Base-by-base conservation (phyloP, 2,113 vertebrate genomes). In the Prochilodus magdalenae region DNA sequence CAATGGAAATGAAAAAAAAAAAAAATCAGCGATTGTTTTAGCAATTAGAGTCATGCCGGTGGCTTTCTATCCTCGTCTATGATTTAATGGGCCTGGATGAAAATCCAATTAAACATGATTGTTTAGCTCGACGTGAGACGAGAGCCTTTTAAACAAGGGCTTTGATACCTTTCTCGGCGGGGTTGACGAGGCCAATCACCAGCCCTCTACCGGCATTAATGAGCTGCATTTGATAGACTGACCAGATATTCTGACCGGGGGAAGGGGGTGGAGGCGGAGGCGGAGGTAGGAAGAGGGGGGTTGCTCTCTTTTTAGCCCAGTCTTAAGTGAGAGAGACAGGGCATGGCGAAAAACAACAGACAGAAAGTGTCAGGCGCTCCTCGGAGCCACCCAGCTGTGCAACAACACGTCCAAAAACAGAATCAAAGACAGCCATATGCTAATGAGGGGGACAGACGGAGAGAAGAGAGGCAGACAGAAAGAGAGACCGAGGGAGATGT, bases 101-200 rank as follows among this genome's bases (percentile, higher is more conserved):
- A 89, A 90, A 91, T 90, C 76, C 86, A 91, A 92, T 91, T 89
- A 91, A 86, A 81, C 67, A 79, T 90, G 88, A 91, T 90, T 90
- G 92, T 91, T 87, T 0, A 65, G 82, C 87, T 87, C 77, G 5
- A 77, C 84, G 67, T 90, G 86, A 81, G 63, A 66, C 72, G 74
- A 63, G 75, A 86, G 40, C 70, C 60, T 76, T 80, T 86, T 72
- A 86, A 82, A 85, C 84, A n/a, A 77, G 81, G 40, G 60, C 82
- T 77, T 85, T 86, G 82, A 88, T 87, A 86, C 55, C 53, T 65
- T 44, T 77, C 84, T 84, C 75, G 62, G 65, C 62, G 73, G 73
- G 62, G 69, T 75, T 81, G 69, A 79, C 66, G 67, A 44, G 84
- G 83, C 88, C 83, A 81, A 79, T 73, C 49, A 55, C 24, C 75